A percentile compares a stretch with the other conserved stretches of the same genome.
phyloP scores from a whole-genome alignment of 2,888 invertebrate genomes.

The Mythimna pallens region DNA sequence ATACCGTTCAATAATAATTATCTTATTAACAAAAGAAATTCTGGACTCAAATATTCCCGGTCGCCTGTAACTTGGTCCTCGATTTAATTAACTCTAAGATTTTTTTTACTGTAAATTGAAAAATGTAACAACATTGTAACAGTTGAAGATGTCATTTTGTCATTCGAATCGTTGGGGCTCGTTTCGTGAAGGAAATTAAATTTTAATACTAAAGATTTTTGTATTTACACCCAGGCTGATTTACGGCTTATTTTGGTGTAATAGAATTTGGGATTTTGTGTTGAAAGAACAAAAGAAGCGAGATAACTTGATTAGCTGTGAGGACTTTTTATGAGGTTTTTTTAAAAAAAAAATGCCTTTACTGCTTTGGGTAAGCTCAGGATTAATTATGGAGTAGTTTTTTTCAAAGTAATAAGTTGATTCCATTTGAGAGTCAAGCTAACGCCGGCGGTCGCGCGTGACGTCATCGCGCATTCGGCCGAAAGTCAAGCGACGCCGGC shows the following conservation, averaged over 20 bases:
- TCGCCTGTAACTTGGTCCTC: conserved; percentile 48
- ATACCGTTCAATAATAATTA: too few relatives aligned
- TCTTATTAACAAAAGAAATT: too few relatives aligned
- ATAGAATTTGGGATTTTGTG: not conserved
- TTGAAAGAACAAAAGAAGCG: conserved; percentile 11
- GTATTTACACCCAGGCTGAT: conserved; percentile 17
- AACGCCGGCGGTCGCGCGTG: rapidly evolving
- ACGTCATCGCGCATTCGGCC: too few relatives aligned
- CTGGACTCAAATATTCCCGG: not conserved
- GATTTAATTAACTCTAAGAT: conserved; percentile 68
- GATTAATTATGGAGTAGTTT: too few relatives aligned
- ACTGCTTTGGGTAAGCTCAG: too few relatives aligned
- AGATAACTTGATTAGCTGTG: conserved; percentile 5
- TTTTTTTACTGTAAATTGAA: conserved; percentile 80
- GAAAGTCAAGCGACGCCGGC: too few relatives aligned
- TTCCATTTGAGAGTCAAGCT: too few relatives aligned
- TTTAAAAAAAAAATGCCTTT: not conserved
- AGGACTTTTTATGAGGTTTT: not conserved
- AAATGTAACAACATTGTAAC: conserved; percentile 59
- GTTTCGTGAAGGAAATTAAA: conserved; percentile 68
- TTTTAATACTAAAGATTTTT: conserved; percentile 57
- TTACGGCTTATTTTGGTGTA: conserved; percentile 11
- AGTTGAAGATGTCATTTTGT: conserved; percentile 45
- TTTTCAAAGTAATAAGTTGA: too few relatives aligned
- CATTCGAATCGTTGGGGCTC: conserved; percentile 45